Evolutionary conservation across 2,797 vertebrate genomes (phyloP), one percentile per base, ranked within the genome.

Genomic region (Gymnoscopelus microlampas): DNA sequence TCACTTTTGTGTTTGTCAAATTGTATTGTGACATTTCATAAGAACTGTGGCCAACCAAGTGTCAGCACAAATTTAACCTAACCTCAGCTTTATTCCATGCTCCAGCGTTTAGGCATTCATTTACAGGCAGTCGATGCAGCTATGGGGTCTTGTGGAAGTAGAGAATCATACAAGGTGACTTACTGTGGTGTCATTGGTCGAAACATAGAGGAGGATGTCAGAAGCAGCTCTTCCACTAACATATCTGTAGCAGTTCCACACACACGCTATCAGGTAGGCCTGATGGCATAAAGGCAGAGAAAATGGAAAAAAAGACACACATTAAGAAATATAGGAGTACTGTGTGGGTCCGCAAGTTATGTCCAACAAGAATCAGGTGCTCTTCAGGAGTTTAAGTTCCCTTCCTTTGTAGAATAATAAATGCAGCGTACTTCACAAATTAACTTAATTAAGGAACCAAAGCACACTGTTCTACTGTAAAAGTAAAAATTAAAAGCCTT

Each of bases 231-330:
- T 94, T 86, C 95, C 81, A 4, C 92, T 96, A 85, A 99, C 97
- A 48, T 99, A 99, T 76, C 95, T 95, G 88, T 98, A 99, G 91
- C 98, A 99, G 90, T 97, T 99, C 98, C 98, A 99, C 80, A 99
- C 97, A 0, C 97, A 99, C 61, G 95, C 95, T 58, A 99, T 97
- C 89, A 99, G 91, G 87, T 98, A 99, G 66, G 95, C 97, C 98
- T 99, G 84, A 2, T 0, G 9, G 47, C 23, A 48, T 3, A 59
- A 0, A 54, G 29, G 63, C 4, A 60, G 7, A 63, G 3, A 60
- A 64, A 2, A 63, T 15, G 71, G 32, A 23, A 60, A 23, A 23
- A 15, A 7, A 26, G 11, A 26, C 2, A 57, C 5, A 55, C 10
- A 12, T 29, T 73, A 2, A 77, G 5, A 60, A 44, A 44, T 44